These are phyloP conservation scores for Tinea semifulvella DNA, from an alignment of 2,888 invertebrate genomes.

Conservation along the genomic window DNA sequence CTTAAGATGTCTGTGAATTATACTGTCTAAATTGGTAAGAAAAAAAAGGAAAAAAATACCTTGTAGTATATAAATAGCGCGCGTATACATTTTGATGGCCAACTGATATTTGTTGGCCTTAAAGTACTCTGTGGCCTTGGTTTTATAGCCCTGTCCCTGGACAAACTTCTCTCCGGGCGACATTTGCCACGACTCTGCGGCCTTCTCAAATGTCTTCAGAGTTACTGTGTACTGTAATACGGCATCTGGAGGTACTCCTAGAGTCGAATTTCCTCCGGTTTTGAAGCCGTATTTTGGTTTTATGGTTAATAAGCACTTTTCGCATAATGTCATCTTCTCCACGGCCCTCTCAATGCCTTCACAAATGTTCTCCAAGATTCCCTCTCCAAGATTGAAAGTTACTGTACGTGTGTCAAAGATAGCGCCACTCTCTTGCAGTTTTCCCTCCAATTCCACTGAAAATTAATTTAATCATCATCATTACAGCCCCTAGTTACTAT, in stretches of 20 bases:
- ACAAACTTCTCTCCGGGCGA: constrained; percentile 81
- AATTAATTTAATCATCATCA: constrained; percentile 23
- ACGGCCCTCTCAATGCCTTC: constrained; percentile 86
- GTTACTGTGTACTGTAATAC: constrained; percentile 83
- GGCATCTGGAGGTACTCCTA: constrained; percentile 81
- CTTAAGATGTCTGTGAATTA: no score
- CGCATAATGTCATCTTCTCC: constrained; percentile 81
- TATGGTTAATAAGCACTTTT: constrained; percentile 78
- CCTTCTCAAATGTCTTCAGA: constrained; percentile 84
- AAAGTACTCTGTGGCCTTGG: constrained; percentile 91
- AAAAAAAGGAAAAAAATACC: no score
- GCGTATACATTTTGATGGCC: constrained; percentile 89
- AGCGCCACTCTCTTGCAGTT: constrained; percentile 65
- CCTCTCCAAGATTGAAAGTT: constrained; percentile 88
- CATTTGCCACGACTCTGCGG: constrained; percentile 85
- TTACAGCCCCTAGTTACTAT: no score
- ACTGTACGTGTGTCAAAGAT: constrained; percentile 87
- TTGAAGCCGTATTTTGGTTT: constrained; percentile 81
- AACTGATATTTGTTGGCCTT: constrained; percentile 79
- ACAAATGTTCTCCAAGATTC: constrained; percentile 75
- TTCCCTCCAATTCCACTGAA: constrained; percentile 75
- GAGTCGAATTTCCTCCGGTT: constrained; percentile 72
- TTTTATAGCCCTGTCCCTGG: constrained; percentile 84
- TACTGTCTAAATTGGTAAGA: not conserved
- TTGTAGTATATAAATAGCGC: not conserved